Evolutionary conservation across 2,888 invertebrate genomes (phyloP).

Genomic region (Acanthopleura granulata): DNA sequence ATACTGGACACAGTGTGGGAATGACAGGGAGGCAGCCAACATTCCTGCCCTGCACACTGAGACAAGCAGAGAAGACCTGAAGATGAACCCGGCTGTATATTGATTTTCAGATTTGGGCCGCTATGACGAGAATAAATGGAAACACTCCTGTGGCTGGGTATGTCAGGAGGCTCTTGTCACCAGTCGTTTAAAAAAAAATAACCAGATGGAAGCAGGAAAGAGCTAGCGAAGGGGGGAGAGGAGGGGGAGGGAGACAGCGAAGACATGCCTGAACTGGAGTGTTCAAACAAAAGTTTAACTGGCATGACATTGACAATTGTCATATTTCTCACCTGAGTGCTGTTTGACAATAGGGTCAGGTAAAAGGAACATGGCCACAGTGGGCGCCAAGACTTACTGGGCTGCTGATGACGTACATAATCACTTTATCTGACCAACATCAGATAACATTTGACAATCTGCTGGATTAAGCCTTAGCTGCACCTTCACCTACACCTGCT

Average conservation of each 20-base stretch:
- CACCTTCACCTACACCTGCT: no score
- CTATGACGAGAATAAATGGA: not conserved
- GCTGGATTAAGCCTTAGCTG: no score
- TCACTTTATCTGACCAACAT: no score
- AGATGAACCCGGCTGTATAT: not conserved
- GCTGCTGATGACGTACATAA: no score
- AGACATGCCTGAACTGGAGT: not conserved
- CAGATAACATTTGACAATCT: no score
- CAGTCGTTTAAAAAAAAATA: not conserved
- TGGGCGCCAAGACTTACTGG: no score
- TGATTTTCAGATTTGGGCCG: constrained; percentile 10
- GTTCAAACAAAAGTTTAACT: not conserved
- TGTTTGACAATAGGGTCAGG: no score
- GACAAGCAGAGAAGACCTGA: not conserved
- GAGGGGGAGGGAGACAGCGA: not conserved
- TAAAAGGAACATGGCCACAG: no score
- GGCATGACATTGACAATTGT: constrained; percentile 2
- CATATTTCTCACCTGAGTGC: not conserved
- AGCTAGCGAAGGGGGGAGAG: not conserved
- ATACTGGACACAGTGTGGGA: not conserved
- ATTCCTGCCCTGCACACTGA: not conserved
- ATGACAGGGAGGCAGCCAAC: not conserved
- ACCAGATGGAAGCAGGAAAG: not conserved
- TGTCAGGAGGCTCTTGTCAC: constrained; percentile 6
- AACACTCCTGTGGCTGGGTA: not conserved